Evolutionary conservation across 2,888 invertebrate species (phyloP).

Genomic region (Myopa tessellatipennis): DNA sequence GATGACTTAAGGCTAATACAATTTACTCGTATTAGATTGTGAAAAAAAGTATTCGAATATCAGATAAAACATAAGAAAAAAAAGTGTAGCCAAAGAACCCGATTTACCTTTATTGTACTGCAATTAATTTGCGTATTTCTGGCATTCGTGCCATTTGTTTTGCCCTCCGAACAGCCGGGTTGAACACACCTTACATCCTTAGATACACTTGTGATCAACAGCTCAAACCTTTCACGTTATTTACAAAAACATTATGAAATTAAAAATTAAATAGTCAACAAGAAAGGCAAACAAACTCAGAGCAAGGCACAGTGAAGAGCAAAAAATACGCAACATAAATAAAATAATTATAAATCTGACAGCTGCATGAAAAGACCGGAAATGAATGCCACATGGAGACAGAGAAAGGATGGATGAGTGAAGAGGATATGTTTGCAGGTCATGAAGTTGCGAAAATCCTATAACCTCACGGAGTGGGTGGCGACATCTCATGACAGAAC

Average conservation of each 20-base stretch:
- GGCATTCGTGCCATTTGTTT: not conserved
- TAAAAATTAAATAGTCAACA: slow-evolving; percentile 25
- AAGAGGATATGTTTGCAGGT: not conserved
- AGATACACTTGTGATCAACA: not conserved
- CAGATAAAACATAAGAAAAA: too few species aligned
- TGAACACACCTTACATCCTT: not conserved
- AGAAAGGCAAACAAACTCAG: not conserved
- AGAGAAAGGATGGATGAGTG: not conserved
- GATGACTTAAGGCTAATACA: too few species aligned
- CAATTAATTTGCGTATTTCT: too few species aligned
- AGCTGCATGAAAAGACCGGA: not conserved
- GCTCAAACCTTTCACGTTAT: not conserved
- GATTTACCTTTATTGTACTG: too few species aligned
- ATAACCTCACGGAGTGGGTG: not conserved
- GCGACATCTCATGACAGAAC: too few species aligned
- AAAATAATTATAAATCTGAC: slow-evolving; percentile 3
- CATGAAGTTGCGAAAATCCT: not conserved
- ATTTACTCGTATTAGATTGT: too few species aligned
- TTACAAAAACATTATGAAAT: slow-evolving; percentile 25
- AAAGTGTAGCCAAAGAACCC: too few species aligned
- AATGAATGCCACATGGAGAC: not conserved
- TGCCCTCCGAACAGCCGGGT: not conserved
- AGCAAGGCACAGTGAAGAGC: not conserved
- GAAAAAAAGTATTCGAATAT: too few species aligned
- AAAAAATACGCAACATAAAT: slow-evolving; percentile 6